phyloP scores from a whole-genome alignment of 2,113 vertebrate genomes.

The Dicerorhinus sumatrensis region DNA sequence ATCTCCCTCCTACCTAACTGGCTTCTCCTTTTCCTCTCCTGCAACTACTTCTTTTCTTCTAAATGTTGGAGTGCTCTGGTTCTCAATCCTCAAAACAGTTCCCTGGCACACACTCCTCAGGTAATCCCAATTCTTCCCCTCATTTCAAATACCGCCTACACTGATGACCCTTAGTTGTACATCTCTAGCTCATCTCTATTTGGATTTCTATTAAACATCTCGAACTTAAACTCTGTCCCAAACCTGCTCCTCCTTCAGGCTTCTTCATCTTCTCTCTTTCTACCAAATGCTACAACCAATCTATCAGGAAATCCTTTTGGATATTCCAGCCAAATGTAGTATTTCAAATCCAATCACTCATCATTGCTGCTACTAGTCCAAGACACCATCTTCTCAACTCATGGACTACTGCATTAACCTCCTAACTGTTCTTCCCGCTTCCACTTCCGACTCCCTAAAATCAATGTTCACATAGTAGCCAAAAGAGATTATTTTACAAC shows the following conservation, averaged over 20 bases:
- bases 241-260: neutral
- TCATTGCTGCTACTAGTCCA: neutral
- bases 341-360: neutral
- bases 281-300: neutral
- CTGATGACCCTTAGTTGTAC: neutral
- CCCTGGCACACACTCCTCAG: neutral
- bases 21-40: neutral
- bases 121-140: neutral
- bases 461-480: neutral
- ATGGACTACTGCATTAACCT: neutral
- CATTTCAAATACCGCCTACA: neutral
- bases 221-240: neutral
- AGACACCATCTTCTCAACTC: neutral
- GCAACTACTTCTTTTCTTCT: neutral
- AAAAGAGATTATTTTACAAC: constrained; percentile 36
- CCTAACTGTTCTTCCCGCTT: neutral
- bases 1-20: neutral
- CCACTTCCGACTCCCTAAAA: neutral
- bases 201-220: neutral
- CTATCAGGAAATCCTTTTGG: neutral
- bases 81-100: neutral
- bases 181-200: neutral
- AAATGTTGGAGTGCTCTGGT: neutral
- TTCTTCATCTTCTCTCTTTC: neutral
- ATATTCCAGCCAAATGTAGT: neutral